A percentile compares a stretch with the other conserved stretches of the same genome.
Evolutionary conservation across 2,888 invertebrate species (phyloP).

Genomic region (Ptychoptera contaminata): DNA sequence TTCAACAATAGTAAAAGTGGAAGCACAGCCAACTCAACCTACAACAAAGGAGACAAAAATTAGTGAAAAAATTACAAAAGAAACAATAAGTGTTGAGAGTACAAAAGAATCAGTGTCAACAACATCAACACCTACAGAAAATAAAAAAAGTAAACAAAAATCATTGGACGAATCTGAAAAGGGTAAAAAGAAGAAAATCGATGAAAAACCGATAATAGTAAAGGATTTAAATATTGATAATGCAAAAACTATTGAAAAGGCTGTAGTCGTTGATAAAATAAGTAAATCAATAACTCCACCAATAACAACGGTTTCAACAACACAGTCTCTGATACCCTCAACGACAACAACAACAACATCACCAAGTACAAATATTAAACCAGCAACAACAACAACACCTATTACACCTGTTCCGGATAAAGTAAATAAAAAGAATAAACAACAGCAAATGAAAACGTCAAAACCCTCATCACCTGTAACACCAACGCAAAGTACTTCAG

Average conservation of each 20-base stretch:
- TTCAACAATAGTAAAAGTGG: background rate
- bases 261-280: slow-evolving; percentile 2
- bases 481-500: background rate
- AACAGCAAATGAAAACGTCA: background rate
- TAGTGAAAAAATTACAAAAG: background rate
- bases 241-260: slow-evolving; percentile 1
- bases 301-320: too few species aligned
- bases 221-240: background rate
- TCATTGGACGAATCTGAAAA: background rate
- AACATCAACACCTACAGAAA: background rate
- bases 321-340: background rate
- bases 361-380: slow-evolving; percentile 2
- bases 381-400: slow-evolving; percentile 1
- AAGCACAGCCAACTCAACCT: background rate
- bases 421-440: too few species aligned
- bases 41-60: background rate
- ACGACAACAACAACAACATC: background rate
- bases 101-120: background rate
- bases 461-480: background rate
- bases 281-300: too few species aligned
- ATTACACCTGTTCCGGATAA: too few species aligned
- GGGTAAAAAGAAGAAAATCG: background rate
- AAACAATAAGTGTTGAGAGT: background rate
- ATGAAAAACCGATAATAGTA: background rate
- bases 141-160: background rate